phyloP scores from a whole-genome alignment of 2,797 vertebrate species.

The Chromobotia macracanthus region DNA sequence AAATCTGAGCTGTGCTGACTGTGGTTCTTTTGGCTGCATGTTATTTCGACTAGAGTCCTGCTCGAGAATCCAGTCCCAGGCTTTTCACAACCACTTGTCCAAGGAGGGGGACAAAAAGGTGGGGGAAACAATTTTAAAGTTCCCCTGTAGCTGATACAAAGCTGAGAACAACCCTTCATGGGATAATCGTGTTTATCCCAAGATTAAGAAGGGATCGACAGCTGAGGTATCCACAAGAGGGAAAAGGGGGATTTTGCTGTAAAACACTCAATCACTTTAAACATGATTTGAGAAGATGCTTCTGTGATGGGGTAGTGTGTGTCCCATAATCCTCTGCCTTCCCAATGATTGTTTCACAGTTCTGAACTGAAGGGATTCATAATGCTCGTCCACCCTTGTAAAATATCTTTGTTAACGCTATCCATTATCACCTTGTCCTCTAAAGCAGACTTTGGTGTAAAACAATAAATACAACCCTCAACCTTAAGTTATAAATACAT shows the following conservation, averaged over 20 bases:
- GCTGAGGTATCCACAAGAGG: slow-evolving; percentile 81
- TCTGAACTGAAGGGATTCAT: background rate
- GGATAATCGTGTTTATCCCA: slow-evolving; percentile 90
- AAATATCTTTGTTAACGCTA: slow-evolving; percentile 12
- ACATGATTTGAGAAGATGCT: slow-evolving; percentile 51
- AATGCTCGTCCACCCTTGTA: background rate
- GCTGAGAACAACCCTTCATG: slow-evolving; percentile 84
- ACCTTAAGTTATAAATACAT: background rate
- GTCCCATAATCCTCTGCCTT: background rate
- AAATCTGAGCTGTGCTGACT: slow-evolving; percentile 16
- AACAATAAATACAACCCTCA: background rate
- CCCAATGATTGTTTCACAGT: slow-evolving; percentile 11
- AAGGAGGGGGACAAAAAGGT: slow-evolving; percentile 79
- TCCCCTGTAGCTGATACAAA: slow-evolving; percentile 89
- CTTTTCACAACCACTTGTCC: slow-evolving; percentile 82
- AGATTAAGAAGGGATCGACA: slow-evolving; percentile 91
- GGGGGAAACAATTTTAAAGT: slow-evolving; percentile 84
- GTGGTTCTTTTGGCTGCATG: slow-evolving; percentile 44
- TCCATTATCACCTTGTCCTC: background rate
- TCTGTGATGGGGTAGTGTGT: slow-evolving; percentile 10
- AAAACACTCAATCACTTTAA: slow-evolving; percentile 72
- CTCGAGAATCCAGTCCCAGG: slow-evolving; percentile 82
- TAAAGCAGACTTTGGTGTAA: background rate
- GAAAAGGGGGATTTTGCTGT: slow-evolving; percentile 54
- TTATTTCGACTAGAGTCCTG: slow-evolving; percentile 61